Conservation (phyloP, 2,888 invertebrate species). For the Beris chalybata region DNA sequence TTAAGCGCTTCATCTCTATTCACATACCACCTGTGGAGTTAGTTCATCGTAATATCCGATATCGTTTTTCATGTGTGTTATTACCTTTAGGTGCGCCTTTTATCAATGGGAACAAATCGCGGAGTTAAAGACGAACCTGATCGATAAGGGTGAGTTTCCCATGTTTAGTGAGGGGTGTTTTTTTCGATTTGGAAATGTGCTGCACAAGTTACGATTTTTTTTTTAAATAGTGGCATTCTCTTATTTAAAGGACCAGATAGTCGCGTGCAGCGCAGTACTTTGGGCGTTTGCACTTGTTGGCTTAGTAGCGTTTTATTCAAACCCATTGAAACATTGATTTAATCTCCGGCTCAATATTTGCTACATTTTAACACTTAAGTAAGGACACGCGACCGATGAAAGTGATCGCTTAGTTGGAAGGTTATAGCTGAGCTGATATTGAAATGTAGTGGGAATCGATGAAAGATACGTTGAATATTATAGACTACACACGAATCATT, state of each 20-base stretch:
- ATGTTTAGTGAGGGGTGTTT: conserved; percentile 20
- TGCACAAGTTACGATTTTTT: conserved; percentile 6
- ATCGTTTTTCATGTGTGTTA: conserved; percentile 9
- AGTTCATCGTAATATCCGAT: neutral
- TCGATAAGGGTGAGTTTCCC: conserved; percentile 21
- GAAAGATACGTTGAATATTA: too few species aligned
- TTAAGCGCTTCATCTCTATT: neutral
- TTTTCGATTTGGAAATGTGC: neutral
- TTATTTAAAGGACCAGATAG: conserved; percentile 16
- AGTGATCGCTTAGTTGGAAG: conserved; percentile 34
- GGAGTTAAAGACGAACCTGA: conserved; percentile 3
- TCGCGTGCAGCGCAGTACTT: conserved; percentile 30
- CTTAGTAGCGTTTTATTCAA: conserved; percentile 27
- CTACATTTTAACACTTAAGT: conserved; percentile 34
- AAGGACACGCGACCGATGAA: conserved; percentile 35
- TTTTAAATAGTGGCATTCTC: neutral
- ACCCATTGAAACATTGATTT: conserved; percentile 28
- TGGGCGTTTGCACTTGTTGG: conserved; percentile 34
- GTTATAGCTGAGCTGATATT: neutral
- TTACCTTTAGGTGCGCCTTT: conserved; percentile 1
- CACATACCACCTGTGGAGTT: conserved; percentile 20
- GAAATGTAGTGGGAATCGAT: too few species aligned
- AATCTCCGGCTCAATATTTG: conserved; percentile 32
- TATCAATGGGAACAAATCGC: conserved; percentile 1
- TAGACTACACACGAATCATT: too few species aligned